Base-by-base conservation (phyloP, 2,797 vertebrate species). In the Artibeus jamaicensis region DNA sequence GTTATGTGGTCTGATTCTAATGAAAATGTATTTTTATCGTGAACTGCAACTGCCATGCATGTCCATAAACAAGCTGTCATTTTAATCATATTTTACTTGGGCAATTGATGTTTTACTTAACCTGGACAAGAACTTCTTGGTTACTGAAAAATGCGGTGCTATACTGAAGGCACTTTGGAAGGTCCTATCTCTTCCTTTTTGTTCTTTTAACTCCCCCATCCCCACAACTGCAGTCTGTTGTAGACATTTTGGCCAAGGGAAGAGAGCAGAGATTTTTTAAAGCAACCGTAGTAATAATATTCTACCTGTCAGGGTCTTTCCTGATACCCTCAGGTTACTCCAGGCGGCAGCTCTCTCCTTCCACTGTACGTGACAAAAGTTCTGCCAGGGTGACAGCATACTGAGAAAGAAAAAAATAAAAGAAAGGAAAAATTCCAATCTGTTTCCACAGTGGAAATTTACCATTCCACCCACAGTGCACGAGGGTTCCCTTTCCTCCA, bases 41-140 rank as follows among this genome's bases (percentile, higher is more conserved):
- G 70, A 55, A 84, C 62, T 53, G 68, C n/a, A 88, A 71, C 53
- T 95, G 82, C 81, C 5, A n/a, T 48, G 4, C 9, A 9, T 44
- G 22, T 46, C 74, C 57, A 89, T 94, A 96, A 96, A 97, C 91
- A 95, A 91, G 53, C 29, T 88, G 2, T 8, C 71, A 95, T 89
- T 97, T 92, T 93, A 89, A 92, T 57, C 32, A 62, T 86, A 91
- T 67, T 96, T 95, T 62, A 91, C 39, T 62, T 26, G 12, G 16
- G 19, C 2, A 0, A 95, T 48, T 91, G 86, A 95, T 67, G 50
- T 92, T 93, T 97, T 91, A 71, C 93, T 96, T 86, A 86, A 92
- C 24, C n/a, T 67, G 9, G 19, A 79, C 50, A 90, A 82, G 82
- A 87, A 11, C n/a, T 92, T 24, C 77, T 94, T 74, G 91, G 62